Evolutionary conservation across 2,113 vertebrate genomes (phyloP).

Genomic region (Cyprinus carpio): DNA sequence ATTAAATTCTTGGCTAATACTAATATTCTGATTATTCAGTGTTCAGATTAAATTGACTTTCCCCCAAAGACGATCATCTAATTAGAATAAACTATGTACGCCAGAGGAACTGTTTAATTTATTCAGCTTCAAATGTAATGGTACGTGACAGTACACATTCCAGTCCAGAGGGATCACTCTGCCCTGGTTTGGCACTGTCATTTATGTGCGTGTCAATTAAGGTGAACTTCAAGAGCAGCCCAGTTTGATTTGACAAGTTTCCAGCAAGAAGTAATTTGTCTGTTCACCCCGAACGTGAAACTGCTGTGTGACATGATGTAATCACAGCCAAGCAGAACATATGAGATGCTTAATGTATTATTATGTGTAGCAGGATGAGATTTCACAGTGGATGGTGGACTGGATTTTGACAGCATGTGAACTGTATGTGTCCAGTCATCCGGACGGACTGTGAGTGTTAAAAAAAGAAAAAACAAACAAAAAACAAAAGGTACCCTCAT

Average conservation of each 20-base stretch:
- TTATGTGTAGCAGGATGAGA: too few relatives aligned
- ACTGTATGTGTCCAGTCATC: too few relatives aligned
- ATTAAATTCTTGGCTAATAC: background rate
- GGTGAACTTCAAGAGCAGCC: background rate
- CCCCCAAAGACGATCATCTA: background rate
- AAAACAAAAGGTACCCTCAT: too few relatives aligned
- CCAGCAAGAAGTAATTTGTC: background rate
- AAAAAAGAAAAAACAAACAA: too few relatives aligned
- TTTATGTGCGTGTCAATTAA: background rate
- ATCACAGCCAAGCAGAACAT: background rate
- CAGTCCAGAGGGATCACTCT: background rate
- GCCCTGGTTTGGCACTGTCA: background rate
- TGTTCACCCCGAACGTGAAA: too few relatives aligned
- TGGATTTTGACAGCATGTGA: too few relatives aligned
- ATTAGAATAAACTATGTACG: background rate
- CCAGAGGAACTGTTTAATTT: background rate
- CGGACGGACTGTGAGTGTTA: too few relatives aligned
- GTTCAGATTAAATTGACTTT: background rate
- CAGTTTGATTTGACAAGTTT: background rate
- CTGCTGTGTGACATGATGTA: background rate
- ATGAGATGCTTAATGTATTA: background rate
- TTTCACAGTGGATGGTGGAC: too few relatives aligned
- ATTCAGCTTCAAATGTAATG: background rate
- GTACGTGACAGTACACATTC: background rate
- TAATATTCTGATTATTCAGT: background rate